phyloP scores from a whole-genome alignment of 2,797 vertebrate genomes.

The Xyrichtys novacula region DNA sequence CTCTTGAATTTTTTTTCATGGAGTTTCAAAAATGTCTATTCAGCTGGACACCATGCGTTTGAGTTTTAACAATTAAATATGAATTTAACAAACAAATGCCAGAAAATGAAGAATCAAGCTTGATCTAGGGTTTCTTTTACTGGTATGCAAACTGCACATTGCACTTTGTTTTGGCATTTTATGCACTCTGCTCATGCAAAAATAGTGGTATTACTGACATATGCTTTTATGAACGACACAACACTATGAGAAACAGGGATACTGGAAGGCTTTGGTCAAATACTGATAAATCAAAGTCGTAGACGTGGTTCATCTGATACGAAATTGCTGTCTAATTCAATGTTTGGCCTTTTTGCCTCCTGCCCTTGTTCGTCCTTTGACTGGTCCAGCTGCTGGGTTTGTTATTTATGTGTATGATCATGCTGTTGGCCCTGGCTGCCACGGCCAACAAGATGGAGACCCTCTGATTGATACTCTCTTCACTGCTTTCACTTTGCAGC shows the following conservation, averaged over 20 bases:
- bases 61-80: no score
- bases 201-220: no score
- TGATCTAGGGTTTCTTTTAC: no score
- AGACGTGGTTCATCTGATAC: conserved; percentile 63
- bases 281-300: conserved; percentile 66
- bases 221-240: no score
- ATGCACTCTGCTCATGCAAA: no score
- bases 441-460: conserved; percentile 52
- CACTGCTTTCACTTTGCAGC: conserved; percentile 42
- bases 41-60: no score
- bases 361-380: conserved; percentile 76
- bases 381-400: conserved; percentile 37
- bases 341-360: conserved; percentile 68
- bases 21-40: no score
- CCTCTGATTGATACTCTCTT: conserved; percentile 55
- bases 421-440: conserved; percentile 64
- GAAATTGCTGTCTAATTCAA: conserved; percentile 70
- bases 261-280: conserved; percentile 42
- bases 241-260: conserved; percentile 13
- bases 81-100: no score
- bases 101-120: no score
- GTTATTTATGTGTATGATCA: conserved; percentile 78
- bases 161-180: no score
- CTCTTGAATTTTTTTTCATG: no score
- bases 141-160: no score